Evolutionary conservation across 2,888 invertebrate genomes (phyloP).

Genomic region (Dasysyrphus albostriatus): DNA sequence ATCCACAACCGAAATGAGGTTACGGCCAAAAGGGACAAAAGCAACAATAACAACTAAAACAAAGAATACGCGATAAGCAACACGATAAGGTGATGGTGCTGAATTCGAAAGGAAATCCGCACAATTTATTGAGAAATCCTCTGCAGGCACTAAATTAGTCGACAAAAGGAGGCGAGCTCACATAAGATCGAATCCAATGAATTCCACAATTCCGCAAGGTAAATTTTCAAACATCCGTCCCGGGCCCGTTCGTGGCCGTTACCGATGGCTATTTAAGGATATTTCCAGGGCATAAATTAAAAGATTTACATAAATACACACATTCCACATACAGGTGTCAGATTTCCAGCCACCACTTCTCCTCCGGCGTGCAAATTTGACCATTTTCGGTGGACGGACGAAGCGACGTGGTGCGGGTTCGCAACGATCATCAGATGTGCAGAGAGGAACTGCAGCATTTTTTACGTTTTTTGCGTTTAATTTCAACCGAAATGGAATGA

Average conservation of each 20-base stretch:
- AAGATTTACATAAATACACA: slow-evolving; percentile 76
- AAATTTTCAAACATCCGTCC: slow-evolving; percentile 66
- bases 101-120: slow-evolving; percentile 64
- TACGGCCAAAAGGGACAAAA: slow-evolving; percentile 30
- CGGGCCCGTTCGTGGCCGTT: slow-evolving; percentile 18
- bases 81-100: slow-evolving; percentile 67
- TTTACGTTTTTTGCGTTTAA: slow-evolving; percentile 67
- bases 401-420: not conserved
- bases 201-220: slow-evolving; percentile 71
- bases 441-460: slow-evolving; percentile 17
- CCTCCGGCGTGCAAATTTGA: slow-evolving; percentile 21
- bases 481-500: slow-evolving; percentile 76
- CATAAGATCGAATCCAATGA: slow-evolving; percentile 72
- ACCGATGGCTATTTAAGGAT: slow-evolving; percentile 75
- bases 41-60: slow-evolving; percentile 53
- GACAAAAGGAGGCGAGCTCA: slow-evolving; percentile 65
- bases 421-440: slow-evolving; percentile 40
- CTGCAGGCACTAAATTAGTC: slow-evolving; percentile 74
- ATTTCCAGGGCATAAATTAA: slow-evolving; percentile 76
- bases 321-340: slow-evolving; percentile 75
- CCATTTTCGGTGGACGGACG: not conserved
- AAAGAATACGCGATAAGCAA: slow-evolving; percentile 70
- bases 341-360: slow-evolving; percentile 70
- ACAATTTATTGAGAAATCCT: slow-evolving; percentile 75
- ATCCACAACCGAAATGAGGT: slow-evolving; percentile 25